Conservation (phyloP, 2,113 vertebrate species). For the Callaeas wilsoni region DNA sequence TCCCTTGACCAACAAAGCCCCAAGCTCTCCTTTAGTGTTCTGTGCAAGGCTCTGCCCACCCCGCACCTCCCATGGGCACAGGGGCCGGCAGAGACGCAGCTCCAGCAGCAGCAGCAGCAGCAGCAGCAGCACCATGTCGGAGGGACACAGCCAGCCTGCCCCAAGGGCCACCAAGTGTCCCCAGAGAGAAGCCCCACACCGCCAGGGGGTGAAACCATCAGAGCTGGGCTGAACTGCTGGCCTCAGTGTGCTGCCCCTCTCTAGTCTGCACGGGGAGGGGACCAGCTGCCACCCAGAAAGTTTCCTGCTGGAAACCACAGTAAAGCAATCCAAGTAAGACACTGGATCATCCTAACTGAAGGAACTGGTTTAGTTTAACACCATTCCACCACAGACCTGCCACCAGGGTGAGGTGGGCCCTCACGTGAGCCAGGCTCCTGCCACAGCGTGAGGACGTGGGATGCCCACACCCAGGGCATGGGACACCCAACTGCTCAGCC, state of each 20-base stretch:
- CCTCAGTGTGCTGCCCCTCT: neutral
- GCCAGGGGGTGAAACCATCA: neutral
- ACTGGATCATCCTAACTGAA: neutral
- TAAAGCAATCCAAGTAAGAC: neutral
- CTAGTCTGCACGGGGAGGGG: neutral
- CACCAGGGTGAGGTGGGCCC: neutral
- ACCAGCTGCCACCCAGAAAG: neutral
- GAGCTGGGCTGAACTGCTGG: neutral
- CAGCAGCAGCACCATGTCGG: neutral
- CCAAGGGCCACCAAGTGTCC: neutral
- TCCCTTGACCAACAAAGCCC: neutral
- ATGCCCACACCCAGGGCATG: neutral
- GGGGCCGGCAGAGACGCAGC: neutral
- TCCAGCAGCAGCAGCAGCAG: neutral
- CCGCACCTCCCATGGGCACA: rapidly evolving
- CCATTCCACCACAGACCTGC: rapidly evolving
- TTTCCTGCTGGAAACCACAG: neutral
- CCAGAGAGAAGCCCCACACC: neutral
- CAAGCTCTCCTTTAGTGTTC: conserved; percentile 50
- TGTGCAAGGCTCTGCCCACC: neutral
- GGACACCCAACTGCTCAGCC: neutral
- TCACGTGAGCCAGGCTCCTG: neutral
- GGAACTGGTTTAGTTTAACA: neutral
- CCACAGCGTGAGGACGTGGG: rapidly evolving
- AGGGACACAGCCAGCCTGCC: neutral